Evolutionary conservation across 2,797 vertebrate genomes (phyloP).

Genomic region (Crenuchus spilurus): DNA sequence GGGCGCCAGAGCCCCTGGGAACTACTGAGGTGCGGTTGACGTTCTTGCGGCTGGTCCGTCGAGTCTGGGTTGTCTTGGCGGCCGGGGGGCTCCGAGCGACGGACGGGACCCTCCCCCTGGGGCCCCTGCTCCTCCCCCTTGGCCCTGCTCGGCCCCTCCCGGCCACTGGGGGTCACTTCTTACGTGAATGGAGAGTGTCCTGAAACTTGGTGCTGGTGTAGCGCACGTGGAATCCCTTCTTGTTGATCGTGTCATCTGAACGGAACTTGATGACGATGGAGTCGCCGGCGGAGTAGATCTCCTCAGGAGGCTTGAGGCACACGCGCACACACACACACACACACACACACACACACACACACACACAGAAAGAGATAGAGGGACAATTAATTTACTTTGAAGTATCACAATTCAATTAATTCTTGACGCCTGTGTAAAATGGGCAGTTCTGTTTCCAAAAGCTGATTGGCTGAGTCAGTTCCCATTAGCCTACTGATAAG

Average conservation of each 20-base stretch:
- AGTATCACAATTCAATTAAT: neutral
- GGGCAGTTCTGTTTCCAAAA: no score
- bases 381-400: neutral
- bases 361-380: neutral
- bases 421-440: no score
- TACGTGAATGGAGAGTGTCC: conserved; percentile 93
- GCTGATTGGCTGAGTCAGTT: no score
- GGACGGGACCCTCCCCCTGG: conserved; percentile 77
- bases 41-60: conserved; percentile 81
- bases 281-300: conserved; percentile 94
- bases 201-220: conserved; percentile 99
- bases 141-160: conserved; percentile 76
- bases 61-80: conserved; percentile 77
- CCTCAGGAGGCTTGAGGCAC: conserved; percentile 89
- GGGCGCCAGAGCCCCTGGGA: conserved; percentile 79
- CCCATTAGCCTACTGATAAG: no score
- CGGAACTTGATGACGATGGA: conserved; percentile 97
- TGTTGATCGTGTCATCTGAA: conserved; percentile 97
- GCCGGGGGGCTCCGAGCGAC: conserved; percentile 79
- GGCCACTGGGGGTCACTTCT: conserved; percentile 91
- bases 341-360: no score
- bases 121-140: conserved; percentile 76
- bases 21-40: conserved; percentile 83
- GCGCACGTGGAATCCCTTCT: conserved; percentile 97
- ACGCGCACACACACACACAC: no score